Percentiles rank a stretch among this genome's conserved stretches.
These are phyloP conservation scores for Anodontia alba DNA, from an alignment of 2,888 invertebrate genomes.

Conservation along the genomic window DNA sequence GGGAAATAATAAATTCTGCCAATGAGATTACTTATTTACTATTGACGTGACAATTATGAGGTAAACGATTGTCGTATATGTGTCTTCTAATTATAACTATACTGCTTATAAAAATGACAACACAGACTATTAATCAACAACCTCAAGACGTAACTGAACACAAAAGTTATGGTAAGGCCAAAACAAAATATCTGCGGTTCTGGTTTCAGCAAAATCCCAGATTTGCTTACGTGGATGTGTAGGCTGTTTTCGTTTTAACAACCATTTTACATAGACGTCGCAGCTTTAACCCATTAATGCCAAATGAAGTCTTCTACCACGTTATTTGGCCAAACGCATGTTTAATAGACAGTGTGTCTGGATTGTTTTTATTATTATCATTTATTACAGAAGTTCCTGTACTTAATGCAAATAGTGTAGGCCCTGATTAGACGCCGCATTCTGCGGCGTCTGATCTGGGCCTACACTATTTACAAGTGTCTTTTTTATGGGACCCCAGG, in stretches of 20 bases:
- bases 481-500: too few relatives aligned
- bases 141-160: background rate
- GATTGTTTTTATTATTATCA: too few relatives aligned
- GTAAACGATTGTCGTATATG: background rate
- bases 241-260: too few relatives aligned
- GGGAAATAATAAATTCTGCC: slow-evolving; percentile 1
- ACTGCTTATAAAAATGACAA: background rate
- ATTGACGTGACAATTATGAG: slow-evolving; percentile 1
- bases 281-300: background rate
- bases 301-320: too few relatives aligned
- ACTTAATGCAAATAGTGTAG: too few relatives aligned
- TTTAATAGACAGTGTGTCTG: too few relatives aligned
- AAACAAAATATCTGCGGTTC: background rate
- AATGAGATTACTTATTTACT: background rate
- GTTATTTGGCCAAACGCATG: too few relatives aligned
- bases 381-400: too few relatives aligned
- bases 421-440: too few relatives aligned
- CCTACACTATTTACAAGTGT: too few relatives aligned
- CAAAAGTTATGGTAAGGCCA: background rate
- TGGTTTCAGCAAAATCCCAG: background rate
- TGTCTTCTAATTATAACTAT: background rate
- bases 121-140: background rate
- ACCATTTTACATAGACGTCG: background rate
- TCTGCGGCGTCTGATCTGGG: too few relatives aligned
- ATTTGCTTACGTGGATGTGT: background rate